Conservation (phyloP, 1,140 invertebrate genomes). For the Temnothorax longispinosus region DNA sequence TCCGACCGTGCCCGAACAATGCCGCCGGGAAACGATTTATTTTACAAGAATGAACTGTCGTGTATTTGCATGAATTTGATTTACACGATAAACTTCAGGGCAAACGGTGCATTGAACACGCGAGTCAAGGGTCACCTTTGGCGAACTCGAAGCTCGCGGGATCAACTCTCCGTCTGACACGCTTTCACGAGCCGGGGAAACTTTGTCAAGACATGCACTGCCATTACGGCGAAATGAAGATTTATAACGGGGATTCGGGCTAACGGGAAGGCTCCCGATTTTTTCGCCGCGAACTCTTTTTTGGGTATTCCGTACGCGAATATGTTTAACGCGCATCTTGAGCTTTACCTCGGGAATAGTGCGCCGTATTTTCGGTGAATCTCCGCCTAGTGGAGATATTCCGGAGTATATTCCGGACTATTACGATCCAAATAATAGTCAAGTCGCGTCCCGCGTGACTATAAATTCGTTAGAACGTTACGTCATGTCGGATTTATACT, state of each 20-base stretch:
- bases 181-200: constrained; percentile 34
- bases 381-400: not conserved
- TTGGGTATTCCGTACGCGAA: not conserved
- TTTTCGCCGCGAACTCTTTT: constrained; percentile 16
- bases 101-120: not conserved
- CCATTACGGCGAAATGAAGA: constrained; percentile 65
- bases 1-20: not conserved
- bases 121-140: constrained; percentile 41
- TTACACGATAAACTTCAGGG: constrained; percentile 15
- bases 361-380: constrained; percentile 31
- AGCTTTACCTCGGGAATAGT: not conserved
- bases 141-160: constrained; percentile 39
- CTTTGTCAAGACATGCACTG: constrained; percentile 61
- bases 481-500: constrained; percentile 27
- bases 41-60: not conserved
- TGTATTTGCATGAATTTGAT: constrained; percentile 31
- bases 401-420: constrained; percentile 24
- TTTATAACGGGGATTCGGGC: constrained; percentile 58
- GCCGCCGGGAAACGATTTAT: not conserved
- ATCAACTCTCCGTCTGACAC: constrained; percentile 44
- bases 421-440: constrained; percentile 51
- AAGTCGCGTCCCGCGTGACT: constrained; percentile 33
- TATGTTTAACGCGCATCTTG: not conserved
- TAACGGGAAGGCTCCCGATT: not conserved
- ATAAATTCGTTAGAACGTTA: constrained; percentile 45